These are phyloP conservation scores for Rostratula benghalensis DNA, from an alignment of 2,113 vertebrate species.

Conservation along the genomic window DNA sequence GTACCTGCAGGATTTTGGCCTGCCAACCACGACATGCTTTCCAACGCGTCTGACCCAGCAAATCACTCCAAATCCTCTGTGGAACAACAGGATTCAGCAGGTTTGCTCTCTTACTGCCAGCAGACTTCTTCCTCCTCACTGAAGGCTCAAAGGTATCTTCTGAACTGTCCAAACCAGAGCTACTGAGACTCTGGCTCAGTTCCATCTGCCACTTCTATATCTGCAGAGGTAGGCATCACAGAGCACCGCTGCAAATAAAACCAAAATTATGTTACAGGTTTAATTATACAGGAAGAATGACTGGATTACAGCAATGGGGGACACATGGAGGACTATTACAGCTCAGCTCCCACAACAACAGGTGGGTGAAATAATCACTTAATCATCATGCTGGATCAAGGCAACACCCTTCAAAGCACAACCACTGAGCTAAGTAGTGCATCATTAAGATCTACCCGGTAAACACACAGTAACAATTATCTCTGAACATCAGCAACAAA, in stretches of 20 bases:
- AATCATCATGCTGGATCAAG: neutral
- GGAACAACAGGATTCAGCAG: neutral
- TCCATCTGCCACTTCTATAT: neutral
- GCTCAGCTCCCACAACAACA: neutral
- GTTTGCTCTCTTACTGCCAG: neutral
- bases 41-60: neutral
- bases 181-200: neutral
- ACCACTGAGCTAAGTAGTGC: neutral
- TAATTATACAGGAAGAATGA: neutral
- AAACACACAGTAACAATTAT: neutral
- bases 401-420: neutral
- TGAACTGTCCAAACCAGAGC: neutral
- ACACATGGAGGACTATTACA: fast-evolving
- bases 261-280: neutral
- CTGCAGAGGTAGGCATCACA: neutral
- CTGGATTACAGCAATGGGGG: fast-evolving
- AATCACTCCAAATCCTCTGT: neutral
- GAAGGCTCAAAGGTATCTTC: slow-evolving; percentile 21
- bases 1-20: neutral
- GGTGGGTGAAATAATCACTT: neutral
- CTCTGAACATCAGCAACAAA: neutral
- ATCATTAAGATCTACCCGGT: neutral
- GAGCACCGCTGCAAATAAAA: neutral
- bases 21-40: neutral
- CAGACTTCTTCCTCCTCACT: neutral